These are phyloP conservation scores for Drosophila algonquin DNA, from an alignment of 2,888 invertebrate genomes.

Conservation along the genomic window DNA sequence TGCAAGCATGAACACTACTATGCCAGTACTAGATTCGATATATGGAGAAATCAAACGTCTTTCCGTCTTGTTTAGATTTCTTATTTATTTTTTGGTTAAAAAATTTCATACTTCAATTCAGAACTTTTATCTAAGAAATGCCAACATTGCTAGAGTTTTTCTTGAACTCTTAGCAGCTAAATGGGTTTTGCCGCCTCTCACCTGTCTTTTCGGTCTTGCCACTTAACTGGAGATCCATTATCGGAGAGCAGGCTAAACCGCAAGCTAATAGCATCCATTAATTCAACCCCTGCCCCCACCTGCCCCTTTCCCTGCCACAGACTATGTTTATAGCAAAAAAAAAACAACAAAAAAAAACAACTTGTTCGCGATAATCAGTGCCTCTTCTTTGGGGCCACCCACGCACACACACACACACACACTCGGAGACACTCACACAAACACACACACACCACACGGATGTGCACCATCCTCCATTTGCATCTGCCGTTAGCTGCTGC, in stretches of 20 bases:
- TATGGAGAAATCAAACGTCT: too few species aligned
- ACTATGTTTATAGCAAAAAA: constrained; percentile 5
- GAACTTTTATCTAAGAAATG: background rate
- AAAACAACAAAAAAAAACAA: constrained; percentile 4
- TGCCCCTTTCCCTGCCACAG: background rate
- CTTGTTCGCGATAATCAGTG: constrained; percentile 32
- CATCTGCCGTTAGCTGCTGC: constrained; percentile 30
- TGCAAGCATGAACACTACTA: too few species aligned
- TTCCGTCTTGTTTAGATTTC: too few species aligned
- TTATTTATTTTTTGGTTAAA: too few species aligned
- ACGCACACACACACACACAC: constrained; percentile 6
- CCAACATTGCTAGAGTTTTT: too few species aligned
- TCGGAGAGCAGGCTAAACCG: constrained; percentile 25
- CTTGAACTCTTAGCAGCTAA: background rate
- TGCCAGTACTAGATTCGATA: too few species aligned
- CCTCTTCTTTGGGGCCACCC: constrained; percentile 2
- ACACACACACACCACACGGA: constrained; percentile 20
- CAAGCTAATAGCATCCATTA: constrained; percentile 45
- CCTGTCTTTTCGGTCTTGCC: background rate
- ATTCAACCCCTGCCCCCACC: constrained; percentile 15
- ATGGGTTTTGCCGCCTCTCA: background rate
- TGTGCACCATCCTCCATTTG: constrained; percentile 31
- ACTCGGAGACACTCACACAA: constrained; percentile 4
- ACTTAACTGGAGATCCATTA: constrained; percentile 16
- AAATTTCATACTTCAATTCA: background rate